Base-by-base conservation (phyloP, 2,113 vertebrate species). In the Corythornis madagascariensis region DNA sequence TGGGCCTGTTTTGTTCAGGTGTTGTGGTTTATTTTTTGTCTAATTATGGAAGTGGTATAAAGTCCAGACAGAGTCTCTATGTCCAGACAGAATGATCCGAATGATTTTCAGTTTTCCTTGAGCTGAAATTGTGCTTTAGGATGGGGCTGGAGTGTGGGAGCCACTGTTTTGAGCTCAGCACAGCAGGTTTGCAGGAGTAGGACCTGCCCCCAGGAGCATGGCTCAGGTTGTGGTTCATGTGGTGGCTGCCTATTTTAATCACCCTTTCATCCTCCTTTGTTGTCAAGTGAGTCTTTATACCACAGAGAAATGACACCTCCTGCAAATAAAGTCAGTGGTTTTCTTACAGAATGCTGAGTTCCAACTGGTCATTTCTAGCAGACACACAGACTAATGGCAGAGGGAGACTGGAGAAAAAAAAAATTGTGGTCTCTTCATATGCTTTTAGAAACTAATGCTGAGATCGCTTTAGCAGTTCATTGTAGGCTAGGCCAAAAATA, bases 401-500 rank as follows among this genome's bases (percentile, higher is more conserved):
- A 70, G 50, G 17, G 31, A 33, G 47, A 25, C 42, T 66, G 29
- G 60, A 71, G 55, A 4, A 77, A 71, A 92, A 92, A 65, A 50
- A 45, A 18, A 8, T 4, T 48, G 40, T 28, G 57, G 53, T 64
- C 0, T 0, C 63, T 92, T 91, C 31, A 74, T 50, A 26, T 73
- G 21, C 26, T 75, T 79, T 85, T 75, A 26, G 71, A 92, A 88
- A 13, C 25, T 59, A 56, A 60, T 21, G 16, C 67, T 28, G 5
- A 53, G 48, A 31, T 74, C 66, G 80, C 64, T 70, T 72, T 45
- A 66, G 9, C 4, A 0, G 67, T 86, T 57, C 28, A 0, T 56
- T 90, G 26, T 64, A 75, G 81, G n/a, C 40, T 55, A 53, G 28
- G 42, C 67, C 59, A 79, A 85, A 87, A 85, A 70, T 19, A 82